These are phyloP conservation scores for Platyura marginata DNA, from an alignment of 1,140 invertebrate species.

Conservation along the genomic window DNA sequence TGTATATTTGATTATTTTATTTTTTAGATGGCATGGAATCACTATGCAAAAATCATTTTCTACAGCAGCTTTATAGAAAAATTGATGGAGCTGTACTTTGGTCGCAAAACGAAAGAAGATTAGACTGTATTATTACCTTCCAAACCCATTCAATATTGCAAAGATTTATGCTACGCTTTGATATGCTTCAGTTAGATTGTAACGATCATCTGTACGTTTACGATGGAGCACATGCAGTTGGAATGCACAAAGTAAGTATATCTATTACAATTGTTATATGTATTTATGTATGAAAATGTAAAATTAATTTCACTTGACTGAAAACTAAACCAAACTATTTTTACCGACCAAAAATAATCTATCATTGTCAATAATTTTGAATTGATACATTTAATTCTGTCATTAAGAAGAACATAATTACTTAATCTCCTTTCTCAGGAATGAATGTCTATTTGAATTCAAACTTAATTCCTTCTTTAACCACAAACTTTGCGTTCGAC, in stretches of 20 bases:
- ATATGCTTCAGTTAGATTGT: slow-evolving; percentile 62
- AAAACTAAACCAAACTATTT: no score
- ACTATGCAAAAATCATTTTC: slow-evolving; percentile 70
- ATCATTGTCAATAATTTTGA: no score
- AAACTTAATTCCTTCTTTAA: no score
- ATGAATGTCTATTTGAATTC: no score
- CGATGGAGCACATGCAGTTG: slow-evolving; percentile 76
- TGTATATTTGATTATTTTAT: no score
- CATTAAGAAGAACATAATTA: no score
- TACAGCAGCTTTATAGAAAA: slow-evolving; percentile 70
- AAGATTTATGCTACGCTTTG: slow-evolving; percentile 82
- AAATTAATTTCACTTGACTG: no score
- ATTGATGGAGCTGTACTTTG: slow-evolving; percentile 77
- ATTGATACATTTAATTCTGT: no score
- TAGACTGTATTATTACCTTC: slow-evolving; percentile 81
- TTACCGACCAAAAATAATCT: no score
- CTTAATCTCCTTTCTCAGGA: no score
- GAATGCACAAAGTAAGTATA: slow-evolving; percentile 56
- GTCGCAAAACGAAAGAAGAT: slow-evolving; percentile 72
- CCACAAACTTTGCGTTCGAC: no score
- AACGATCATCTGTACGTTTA: slow-evolving; percentile 86
- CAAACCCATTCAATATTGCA: slow-evolving; percentile 85
- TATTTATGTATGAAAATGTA: no score
- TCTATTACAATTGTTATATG: slow-evolving; percentile 1
- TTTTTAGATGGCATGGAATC: slow-evolving; percentile 70